These are phyloP conservation scores for Polypterus senegalus DNA, from an alignment of 2,113 vertebrate species.

Conservation along the genomic window DNA sequence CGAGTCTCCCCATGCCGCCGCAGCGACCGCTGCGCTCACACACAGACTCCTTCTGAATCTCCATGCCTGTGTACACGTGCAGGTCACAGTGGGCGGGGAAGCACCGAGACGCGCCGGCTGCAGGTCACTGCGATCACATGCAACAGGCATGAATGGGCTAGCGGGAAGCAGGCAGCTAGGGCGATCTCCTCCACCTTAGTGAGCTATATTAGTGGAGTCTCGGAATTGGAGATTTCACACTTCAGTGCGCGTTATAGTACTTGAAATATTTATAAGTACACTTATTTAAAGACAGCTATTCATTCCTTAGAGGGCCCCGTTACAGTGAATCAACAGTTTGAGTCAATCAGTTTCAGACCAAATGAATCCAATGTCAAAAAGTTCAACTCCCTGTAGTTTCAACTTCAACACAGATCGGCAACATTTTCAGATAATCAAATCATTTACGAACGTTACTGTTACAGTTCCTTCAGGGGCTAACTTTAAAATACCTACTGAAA, in stretches of 20 bases:
- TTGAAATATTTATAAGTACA: too few relatives aligned
- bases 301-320: background rate
- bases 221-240: too few relatives aligned
- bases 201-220: too few relatives aligned
- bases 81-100: slow-evolving; percentile 33
- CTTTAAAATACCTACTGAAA: too few relatives aligned
- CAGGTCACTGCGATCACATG: slow-evolving; percentile 33
- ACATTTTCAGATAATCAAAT: too few relatives aligned
- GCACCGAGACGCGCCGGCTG: slow-evolving; percentile 4
- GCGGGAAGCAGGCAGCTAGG: too few relatives aligned
- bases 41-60: background rate
- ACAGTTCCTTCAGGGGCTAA: too few relatives aligned
- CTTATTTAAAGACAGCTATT: too few relatives aligned
- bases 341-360: slow-evolving; percentile 27
- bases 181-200: too few relatives aligned
- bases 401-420: too few relatives aligned
- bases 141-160: slow-evolving; percentile 27
- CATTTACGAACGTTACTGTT: too few relatives aligned
- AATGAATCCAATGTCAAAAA: slow-evolving; percentile 27
- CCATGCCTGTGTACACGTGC: slow-evolving; percentile 59
- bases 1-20: background rate
- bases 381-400: background rate
- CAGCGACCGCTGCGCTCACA: background rate
- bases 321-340: slow-evolving; percentile 21
- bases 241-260: too few relatives aligned